These are phyloP conservation scores for Sinohyriopsis cumingii DNA, from an alignment of 2,888 invertebrate species.

Conservation along the genomic window DNA sequence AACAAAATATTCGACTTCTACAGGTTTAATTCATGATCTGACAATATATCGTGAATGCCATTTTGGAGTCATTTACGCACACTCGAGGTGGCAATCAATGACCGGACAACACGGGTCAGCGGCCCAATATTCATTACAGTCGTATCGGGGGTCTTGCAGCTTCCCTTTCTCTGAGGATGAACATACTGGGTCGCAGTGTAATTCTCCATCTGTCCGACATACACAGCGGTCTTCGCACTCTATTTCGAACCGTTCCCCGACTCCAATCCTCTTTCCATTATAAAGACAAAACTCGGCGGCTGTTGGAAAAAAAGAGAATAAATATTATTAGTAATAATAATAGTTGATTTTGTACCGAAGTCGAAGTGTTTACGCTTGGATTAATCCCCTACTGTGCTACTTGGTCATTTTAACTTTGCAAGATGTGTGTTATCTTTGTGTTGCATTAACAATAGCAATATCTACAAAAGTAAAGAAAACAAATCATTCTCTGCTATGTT, in stretches of 20 bases:
- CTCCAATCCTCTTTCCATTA: conserved; percentile 13
- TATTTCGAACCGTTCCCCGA: conserved; percentile 26
- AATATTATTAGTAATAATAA: background rate
- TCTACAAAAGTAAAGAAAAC: too few species aligned
- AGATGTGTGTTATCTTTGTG: too few species aligned
- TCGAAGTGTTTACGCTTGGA: too few species aligned
- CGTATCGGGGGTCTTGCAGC: background rate
- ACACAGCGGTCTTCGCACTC: conserved; percentile 41
- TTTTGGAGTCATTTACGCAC: too few species aligned
- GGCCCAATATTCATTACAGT: background rate
- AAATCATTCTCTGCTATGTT: too few species aligned
- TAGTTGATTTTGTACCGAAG: too few species aligned
- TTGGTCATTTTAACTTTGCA: too few species aligned
- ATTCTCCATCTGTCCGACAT: conserved; percentile 27
- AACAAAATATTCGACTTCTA: too few species aligned
- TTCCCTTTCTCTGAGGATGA: background rate
- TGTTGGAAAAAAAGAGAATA: background rate
- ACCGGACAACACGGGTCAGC: background rate
- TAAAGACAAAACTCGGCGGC: conserved; percentile 24
- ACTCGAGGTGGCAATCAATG: background rate
- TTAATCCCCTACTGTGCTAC: too few species aligned
- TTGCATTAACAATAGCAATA: too few species aligned
- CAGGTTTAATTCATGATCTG: too few species aligned
- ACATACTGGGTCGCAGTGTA: conserved; percentile 34
- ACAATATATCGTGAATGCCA: too few species aligned